Evolutionary conservation across 30 jellyfish, hydroid and myxozoan genomes (phyloP), one percentile per base, ranked within the genome.

Genomic region (Aurelia coerulea): DNA sequence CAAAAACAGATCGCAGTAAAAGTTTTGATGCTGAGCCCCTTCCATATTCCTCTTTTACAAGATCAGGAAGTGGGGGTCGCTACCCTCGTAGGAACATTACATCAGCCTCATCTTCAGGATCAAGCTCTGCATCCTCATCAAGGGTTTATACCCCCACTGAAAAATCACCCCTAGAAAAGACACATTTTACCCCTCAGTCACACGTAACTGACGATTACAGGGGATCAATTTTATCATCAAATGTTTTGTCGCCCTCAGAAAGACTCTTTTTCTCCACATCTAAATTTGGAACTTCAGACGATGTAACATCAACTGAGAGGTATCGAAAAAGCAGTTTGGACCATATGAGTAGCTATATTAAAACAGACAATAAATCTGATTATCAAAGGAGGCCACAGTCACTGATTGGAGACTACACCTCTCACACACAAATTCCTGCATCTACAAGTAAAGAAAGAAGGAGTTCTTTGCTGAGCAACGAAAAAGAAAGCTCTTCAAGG

Each of bases 21-120:
- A 84, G 93, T 74, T 84, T 74, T 84, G 93, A 84, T 13, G 63
- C 60, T 16, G 93, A 84, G 1, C 76, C 83, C 42, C 37, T 41
- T 51, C 53, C 66, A 23, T 49, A 73, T 74, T 70, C 84, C 4
- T 73, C 88, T 19, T 65, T 84, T n/a, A 31, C 93, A 51, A 73
- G 88, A 31, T 41, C 93, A 59, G 88, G 83, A 32, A 73, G 93
- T 65, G 87, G 92, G 31, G 86, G 88, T 8, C 72, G 88, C 16
- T 84, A 60, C 79, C 82, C 93, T 4, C 64, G 88, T 5, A 53
- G 78, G 66, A 37, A 77, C 18, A 15, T 73, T 15, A 12, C 88
- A 37, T 39, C 91, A 29, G 19, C 73, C 41, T n/a, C 76, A 19
- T 23, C 79, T 6, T 31, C 73, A 5, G 83, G 83, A 31, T 73